phyloP scores from a whole-genome alignment of 2,113 vertebrate genomes.

The Nymphicus hollandicus region DNA sequence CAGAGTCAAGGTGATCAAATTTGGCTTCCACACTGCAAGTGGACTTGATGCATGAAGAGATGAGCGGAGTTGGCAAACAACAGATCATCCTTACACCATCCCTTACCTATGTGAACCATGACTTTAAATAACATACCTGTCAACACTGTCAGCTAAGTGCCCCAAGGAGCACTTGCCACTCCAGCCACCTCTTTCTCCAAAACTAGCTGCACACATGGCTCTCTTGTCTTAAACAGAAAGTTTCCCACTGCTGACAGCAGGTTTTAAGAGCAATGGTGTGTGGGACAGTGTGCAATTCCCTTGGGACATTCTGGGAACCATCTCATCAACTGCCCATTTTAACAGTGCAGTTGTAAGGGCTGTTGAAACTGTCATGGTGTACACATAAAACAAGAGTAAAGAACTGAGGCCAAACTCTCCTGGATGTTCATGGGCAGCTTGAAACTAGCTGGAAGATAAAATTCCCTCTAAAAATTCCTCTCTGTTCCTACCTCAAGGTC shows the following conservation, averaged over 20 bases:
- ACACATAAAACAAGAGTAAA: neutral
- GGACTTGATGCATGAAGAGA: neutral
- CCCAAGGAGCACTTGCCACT: neutral
- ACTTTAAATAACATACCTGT: neutral
- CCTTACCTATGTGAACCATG: rapidly evolving
- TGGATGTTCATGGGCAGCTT: neutral
- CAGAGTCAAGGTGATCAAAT: neutral
- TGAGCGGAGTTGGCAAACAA: neutral
- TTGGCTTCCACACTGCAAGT: neutral
- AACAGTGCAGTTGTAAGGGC: neutral
- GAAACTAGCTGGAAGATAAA: neutral
- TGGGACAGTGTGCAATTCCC: neutral
- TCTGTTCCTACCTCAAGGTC: neutral
- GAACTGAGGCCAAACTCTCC: neutral
- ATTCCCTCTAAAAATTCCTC: neutral
- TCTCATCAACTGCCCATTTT: neutral
- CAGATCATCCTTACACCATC: neutral
- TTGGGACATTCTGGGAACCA: neutral
- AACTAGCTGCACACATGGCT: neutral
- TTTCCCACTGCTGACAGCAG: neutral
- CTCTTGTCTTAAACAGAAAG: neutral
- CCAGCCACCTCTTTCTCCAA: neutral
- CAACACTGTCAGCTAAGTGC: neutral
- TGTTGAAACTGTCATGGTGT: neutral
- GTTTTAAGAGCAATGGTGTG: neutral